Percentiles rank a stretch among this genome's conserved stretches.
phyloP scores from a whole-genome alignment of 92 coral and sea anemone species.

The Phenganax subtilis region DNA sequence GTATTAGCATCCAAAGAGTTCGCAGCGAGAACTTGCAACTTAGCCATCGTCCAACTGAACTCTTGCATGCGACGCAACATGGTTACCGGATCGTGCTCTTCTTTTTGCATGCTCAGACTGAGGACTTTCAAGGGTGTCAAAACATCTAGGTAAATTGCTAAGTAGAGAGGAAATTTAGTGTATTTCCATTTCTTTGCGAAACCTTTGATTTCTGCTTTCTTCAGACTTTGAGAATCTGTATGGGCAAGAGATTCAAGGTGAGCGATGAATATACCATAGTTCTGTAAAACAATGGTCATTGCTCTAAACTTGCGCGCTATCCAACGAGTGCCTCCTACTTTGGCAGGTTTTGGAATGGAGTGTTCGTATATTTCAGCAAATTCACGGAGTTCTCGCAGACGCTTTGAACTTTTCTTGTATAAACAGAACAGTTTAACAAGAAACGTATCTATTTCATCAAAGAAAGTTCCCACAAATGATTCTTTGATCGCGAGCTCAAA shows the following conservation, averaged over 20 bases:
- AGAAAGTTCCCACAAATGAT: constrained; percentile 36
- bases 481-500: constrained; percentile 53
- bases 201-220: constrained; percentile 24
- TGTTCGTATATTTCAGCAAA: constrained; percentile 27
- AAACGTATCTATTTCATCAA: constrained; percentile 39
- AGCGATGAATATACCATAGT: constrained; percentile 7
- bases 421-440: constrained; percentile 47
- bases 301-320: constrained; percentile 25
- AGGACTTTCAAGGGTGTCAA: constrained; percentile 9
- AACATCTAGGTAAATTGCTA: constrained; percentile 14
- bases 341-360: constrained; percentile 34
- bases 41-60: constrained; percentile 5
- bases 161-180: neutral
- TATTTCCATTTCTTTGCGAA: constrained; percentile 7
- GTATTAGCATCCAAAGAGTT: neutral
- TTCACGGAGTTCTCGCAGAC: constrained; percentile 45
- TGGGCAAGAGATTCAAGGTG: neutral
- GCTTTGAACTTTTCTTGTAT: constrained; percentile 40
- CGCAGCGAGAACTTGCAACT: neutral
- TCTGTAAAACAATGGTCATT: constrained; percentile 26
- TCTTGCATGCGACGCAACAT: neutral
- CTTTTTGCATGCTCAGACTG: constrained; percentile 9
- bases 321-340: constrained; percentile 42
- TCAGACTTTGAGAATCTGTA: constrained; percentile 1
- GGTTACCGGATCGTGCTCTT: constrained; percentile 9